Evolutionary conservation across 2,888 invertebrate species (phyloP), one percentile per base, ranked within the genome.

Genomic region (Drosophila picticornis): DNA sequence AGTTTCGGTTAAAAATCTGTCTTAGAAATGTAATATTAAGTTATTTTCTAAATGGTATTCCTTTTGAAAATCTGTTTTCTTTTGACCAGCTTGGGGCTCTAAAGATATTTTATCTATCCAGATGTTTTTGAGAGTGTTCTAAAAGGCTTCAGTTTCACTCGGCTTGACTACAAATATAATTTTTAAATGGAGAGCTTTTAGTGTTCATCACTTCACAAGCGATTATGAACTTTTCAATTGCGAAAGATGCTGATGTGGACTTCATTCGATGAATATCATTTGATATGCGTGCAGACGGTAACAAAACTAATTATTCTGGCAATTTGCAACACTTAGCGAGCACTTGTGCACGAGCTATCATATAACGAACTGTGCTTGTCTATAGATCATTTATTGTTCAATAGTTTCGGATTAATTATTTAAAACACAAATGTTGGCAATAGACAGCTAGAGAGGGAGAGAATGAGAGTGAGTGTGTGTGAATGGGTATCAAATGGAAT

Each of bases 341-440:
- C 72, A 77, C 66, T 77, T 57, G 46, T 1, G 27, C 7, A 50
- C 25, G 3, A 27, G 25, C 32, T 40, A 56, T 19, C 9, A 36
- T 43, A 51, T 62, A 48, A 38, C 65, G 57, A 25, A 50, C 22
- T 46, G 16, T 53, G 34, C 2, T 2, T 58, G 16, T 40, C 27
- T 32, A 59, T n/a, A 31, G 34, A 58, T 51, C 61, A 67, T 78
- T 64, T 63, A 75, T 75, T 76, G 72, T 88, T 68, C 77, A 76
- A 89, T 90, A 88, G 77, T 84, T 81, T 72, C 67, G 74, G 64
- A 87, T 90, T 90, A 87, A 90, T 87, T 87, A 90, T 87, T 90
- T 73, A 82, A 82, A 87, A 74, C 79, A 73, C 65, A 81, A 86
- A 76, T 89, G 82, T 90, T 87, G 81, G 75, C 82, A 70, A 52